Percentiles rank a stretch among this genome's conserved stretches.
Conservation (phyloP, 1,140 invertebrate species). For the Triops longicaudatus region DNA sequence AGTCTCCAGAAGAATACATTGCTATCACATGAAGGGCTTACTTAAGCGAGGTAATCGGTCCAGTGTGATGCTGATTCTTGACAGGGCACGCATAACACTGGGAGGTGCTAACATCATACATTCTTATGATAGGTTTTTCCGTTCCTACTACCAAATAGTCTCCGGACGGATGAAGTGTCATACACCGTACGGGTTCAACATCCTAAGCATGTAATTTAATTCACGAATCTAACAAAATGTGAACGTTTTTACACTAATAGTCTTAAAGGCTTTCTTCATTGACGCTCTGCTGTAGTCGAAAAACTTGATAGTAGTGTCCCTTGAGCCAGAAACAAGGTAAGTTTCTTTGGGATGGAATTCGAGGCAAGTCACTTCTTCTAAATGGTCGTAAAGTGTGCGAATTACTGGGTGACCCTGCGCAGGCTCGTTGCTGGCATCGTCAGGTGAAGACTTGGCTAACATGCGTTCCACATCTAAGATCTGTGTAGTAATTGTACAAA, state of each 20-base stretch:
- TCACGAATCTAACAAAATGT: neutral
- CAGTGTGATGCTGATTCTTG: constrained; percentile 83
- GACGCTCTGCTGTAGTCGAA: constrained; percentile 98
- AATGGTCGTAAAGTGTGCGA: constrained; percentile 94
- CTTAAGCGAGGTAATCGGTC: constrained; percentile 68
- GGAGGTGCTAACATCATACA: constrained; percentile 91
- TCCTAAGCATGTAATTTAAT: constrained; percentile 52
- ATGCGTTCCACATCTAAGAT: constrained; percentile 96
- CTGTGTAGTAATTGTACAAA: constrained; percentile 40
- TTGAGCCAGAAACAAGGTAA: constrained; percentile 85
- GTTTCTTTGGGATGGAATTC: constrained; percentile 92
- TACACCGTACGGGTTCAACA: constrained; percentile 73
- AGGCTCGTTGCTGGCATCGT: constrained; percentile 63
- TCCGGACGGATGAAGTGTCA: constrained; percentile 91
- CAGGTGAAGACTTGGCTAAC: constrained; percentile 85
- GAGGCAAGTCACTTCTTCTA: constrained; percentile 91
- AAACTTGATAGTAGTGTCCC: constrained; percentile 87
- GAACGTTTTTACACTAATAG: constrained; percentile 53
- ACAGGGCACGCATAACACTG: constrained; percentile 92
- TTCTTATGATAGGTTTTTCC: constrained; percentile 76
- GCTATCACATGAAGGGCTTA: too few relatives aligned
- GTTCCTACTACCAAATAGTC: constrained; percentile 90
- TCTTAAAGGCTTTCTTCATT: constrained; percentile 94
- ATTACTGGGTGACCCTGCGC: constrained; percentile 94
- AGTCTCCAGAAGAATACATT: too few relatives aligned